A percentile compares a stretch with the other conserved stretches of the same genome.
Conservation (phyloP, 35 echinoderm and acorn worm genomes). For the Strongylocentrotus purpuratus region DNA sequence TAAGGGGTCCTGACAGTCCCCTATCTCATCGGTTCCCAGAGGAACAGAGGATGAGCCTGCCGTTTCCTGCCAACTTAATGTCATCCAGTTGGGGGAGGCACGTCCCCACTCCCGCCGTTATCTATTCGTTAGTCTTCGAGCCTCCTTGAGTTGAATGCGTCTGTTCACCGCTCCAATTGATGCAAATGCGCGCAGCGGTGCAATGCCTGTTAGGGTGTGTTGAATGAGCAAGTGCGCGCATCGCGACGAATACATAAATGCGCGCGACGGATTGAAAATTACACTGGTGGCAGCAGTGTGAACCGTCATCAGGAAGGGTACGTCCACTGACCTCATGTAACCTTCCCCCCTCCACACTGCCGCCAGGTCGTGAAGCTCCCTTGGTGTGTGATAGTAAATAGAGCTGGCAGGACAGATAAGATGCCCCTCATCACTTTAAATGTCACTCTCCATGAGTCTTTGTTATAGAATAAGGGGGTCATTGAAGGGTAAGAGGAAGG, state of each 20-base stretch:
- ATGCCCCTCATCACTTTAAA: constrained; percentile 33
- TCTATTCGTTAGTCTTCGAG: not conserved
- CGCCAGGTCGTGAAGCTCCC: not conserved
- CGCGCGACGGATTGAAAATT: not conserved
- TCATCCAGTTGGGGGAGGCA: not conserved
- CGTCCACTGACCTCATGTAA: constrained; percentile 37
- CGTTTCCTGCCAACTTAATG: constrained; percentile 29
- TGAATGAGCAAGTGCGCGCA: not conserved
- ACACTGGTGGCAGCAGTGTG: not conserved
- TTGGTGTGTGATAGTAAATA: constrained; percentile 24
- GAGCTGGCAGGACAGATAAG: constrained; percentile 42
- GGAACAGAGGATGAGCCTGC: not conserved
- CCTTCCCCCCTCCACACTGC: constrained; percentile 11
- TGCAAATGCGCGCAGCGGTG: too few relatives aligned
- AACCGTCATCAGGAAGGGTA: not conserved
- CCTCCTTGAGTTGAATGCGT: not conserved
- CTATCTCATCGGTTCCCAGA: not conserved
- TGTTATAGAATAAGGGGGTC: constrained; percentile 3
- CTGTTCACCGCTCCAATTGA: not conserved
- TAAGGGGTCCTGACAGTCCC: not conserved
- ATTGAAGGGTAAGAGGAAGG: not conserved
- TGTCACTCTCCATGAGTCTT: constrained; percentile 22
- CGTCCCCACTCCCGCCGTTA: not conserved
- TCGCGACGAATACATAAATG: not conserved
- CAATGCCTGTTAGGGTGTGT: not conserved